These are phyloP conservation scores for Drosophila seguyi DNA, from an alignment of 1,140 invertebrate genomes.

Conservation along the genomic window DNA sequence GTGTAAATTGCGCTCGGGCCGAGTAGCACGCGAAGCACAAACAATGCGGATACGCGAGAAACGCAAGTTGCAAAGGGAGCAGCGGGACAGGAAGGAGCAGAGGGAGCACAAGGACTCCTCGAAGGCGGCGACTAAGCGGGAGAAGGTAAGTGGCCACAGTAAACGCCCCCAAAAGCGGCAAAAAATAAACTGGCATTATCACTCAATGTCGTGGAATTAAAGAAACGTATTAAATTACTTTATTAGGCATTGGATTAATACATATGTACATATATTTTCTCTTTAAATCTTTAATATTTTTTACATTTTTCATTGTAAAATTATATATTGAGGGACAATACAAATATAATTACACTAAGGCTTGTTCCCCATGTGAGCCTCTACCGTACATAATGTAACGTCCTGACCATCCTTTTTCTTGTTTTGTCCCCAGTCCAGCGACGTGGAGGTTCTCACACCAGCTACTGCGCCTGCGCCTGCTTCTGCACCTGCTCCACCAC, in stretches of 20 bases:
- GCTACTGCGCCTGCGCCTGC: conserved; percentile 32
- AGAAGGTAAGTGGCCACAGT: conserved; percentile 39
- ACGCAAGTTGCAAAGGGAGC: conserved; percentile 60
- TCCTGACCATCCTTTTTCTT: not conserved
- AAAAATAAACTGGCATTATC: not conserved
- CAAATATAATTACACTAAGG: no score
- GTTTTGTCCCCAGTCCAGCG: conserved; percentile 12
- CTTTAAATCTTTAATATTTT: no score
- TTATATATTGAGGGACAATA: no score
- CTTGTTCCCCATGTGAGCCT: not conserved
- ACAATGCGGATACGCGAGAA: conserved; percentile 77
- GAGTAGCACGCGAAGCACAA: conserved; percentile 40
- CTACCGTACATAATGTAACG: conserved; percentile 2
- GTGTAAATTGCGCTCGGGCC: conserved; percentile 34
- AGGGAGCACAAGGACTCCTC: conserved; percentile 32
- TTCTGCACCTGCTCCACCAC: conserved; percentile 24
- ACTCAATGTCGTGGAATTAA: not conserved
- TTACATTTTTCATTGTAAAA: no score
- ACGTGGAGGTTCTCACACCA: conserved; percentile 30
- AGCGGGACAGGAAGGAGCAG: conserved; percentile 46
- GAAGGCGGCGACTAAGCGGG: conserved; percentile 44
- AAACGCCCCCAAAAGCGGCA: not conserved
- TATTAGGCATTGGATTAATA: not conserved
- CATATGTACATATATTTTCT: no score
- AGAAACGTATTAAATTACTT: not conserved